These are phyloP conservation scores for Camponotus floridanus DNA, from an alignment of 1,140 invertebrate species.

Conservation along the genomic window DNA sequence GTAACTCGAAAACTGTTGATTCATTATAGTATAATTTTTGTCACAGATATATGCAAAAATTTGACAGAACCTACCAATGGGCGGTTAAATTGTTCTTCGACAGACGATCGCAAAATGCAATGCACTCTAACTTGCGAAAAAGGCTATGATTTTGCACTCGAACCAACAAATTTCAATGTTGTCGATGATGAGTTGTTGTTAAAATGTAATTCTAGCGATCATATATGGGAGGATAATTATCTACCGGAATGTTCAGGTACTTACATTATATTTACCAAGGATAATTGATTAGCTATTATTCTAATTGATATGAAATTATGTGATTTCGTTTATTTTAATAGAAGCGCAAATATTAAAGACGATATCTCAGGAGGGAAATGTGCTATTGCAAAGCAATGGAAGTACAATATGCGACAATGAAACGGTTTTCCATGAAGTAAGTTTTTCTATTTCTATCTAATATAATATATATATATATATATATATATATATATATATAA, in stretches of 20 bases:
- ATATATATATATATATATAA: background rate
- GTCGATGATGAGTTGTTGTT: constrained; percentile 68
- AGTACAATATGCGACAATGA: constrained; percentile 79
- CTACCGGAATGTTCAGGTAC: constrained; percentile 88
- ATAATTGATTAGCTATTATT: too few relatives aligned
- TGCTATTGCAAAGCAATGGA: constrained; percentile 80
- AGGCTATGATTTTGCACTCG: constrained; percentile 88
- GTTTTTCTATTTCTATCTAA: constrained; percentile 14
- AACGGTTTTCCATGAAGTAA: constrained; percentile 71
- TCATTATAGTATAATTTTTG: background rate
- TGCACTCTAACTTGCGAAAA: constrained; percentile 88
- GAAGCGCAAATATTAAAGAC: constrained; percentile 81
- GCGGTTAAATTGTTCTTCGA: constrained; percentile 85
- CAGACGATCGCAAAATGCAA: constrained; percentile 81
- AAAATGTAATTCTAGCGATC: constrained; percentile 76
- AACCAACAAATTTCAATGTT: constrained; percentile 74
- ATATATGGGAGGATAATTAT: constrained; percentile 79
- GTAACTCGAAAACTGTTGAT: too few relatives aligned
- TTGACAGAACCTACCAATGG: constrained; percentile 88
- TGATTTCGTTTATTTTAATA: constrained; percentile 60
- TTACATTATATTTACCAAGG: constrained; percentile 23
- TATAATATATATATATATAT: background rate
- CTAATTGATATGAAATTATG: background rate
- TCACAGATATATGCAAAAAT: constrained; percentile 86
- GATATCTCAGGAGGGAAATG: constrained; percentile 81